These are phyloP conservation scores for Microtus pennsylvanicus DNA, from an alignment of 2,113 vertebrate genomes.

Conservation along the genomic window DNA sequence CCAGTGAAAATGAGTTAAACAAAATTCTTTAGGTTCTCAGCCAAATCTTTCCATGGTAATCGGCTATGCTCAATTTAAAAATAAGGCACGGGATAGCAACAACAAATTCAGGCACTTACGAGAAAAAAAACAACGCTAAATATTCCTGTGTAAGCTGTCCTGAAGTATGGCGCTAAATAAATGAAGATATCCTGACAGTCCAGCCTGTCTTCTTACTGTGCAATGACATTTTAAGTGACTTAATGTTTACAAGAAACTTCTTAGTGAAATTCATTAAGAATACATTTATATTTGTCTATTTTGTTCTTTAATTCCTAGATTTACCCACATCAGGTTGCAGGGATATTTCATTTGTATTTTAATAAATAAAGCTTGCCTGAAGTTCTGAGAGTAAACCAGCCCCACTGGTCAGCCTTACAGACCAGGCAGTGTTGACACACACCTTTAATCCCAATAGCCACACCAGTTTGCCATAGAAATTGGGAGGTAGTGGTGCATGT, in stretches of 20 bases:
- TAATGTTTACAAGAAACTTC: not conserved
- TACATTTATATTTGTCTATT: not conserved
- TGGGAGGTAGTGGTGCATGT: no score
- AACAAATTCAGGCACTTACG: slow-evolving; percentile 81
- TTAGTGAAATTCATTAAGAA: slow-evolving; percentile 31
- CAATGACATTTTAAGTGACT: slow-evolving; percentile 29
- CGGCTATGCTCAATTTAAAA: slow-evolving; percentile 84
- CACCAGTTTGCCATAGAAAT: no score
- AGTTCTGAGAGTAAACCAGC: no score
- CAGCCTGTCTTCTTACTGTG: not conserved
- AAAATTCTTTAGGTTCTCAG: slow-evolving; percentile 82
- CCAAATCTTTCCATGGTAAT: slow-evolving; percentile 83
- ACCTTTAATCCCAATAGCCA: no score
- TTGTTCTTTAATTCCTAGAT: slow-evolving; percentile 41
- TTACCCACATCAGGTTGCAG: not conserved
- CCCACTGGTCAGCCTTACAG: no score
- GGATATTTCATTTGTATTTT: no score
- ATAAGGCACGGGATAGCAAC: slow-evolving; percentile 82
- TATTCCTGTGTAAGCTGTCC: slow-evolving; percentile 77
- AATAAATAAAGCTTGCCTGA: no score
- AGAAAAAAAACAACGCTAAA: slow-evolving; percentile 74
- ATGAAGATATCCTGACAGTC: slow-evolving; percentile 34
- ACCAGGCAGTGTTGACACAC: no score
- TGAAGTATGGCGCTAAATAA: slow-evolving; percentile 45
- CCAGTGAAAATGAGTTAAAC: slow-evolving; percentile 88